Conservation (phyloP, 2,113 vertebrate species). For the Percopsis transmontana region DNA sequence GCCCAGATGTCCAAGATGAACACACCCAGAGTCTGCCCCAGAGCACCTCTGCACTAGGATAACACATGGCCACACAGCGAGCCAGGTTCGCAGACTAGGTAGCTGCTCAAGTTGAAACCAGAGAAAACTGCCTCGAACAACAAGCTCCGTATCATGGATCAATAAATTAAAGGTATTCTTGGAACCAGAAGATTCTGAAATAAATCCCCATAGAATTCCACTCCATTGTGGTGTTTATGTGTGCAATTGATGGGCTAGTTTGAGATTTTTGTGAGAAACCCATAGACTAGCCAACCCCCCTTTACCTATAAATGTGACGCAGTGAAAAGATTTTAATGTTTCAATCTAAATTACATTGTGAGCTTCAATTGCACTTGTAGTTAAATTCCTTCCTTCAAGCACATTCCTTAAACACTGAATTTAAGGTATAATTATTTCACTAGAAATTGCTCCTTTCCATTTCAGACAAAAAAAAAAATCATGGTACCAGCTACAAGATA, state of each 20-base stretch:
- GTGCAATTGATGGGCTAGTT: slow-evolving; percentile 37
- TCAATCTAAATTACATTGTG: slow-evolving; percentile 40
- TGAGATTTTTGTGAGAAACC: slow-evolving; percentile 46
- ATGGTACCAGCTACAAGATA: slow-evolving; percentile 49
- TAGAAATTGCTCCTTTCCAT: slow-evolving; percentile 52
- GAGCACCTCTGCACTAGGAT: slow-evolving; percentile 39
- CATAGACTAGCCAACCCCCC: slow-evolving; percentile 13
- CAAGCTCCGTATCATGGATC: slow-evolving; percentile 39
- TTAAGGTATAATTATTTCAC: slow-evolving; percentile 54
- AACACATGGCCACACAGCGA: slow-evolving; percentile 20
- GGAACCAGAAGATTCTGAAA: slow-evolving; percentile 43
- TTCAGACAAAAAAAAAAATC: slow-evolving; percentile 36
- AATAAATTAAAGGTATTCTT: slow-evolving; percentile 23
- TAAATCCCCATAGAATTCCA: slow-evolving; percentile 26
- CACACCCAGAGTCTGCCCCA: slow-evolving; percentile 6
- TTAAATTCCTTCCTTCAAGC: slow-evolving; percentile 15
- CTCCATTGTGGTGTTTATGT: slow-evolving; percentile 49
- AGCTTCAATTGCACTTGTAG: slow-evolving; percentile 41
- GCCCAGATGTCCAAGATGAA: background rate
- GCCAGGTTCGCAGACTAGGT: slow-evolving; percentile 23
- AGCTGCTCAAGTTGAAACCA: slow-evolving; percentile 21
- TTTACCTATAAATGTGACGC: slow-evolving; percentile 63
- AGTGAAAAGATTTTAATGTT: slow-evolving; percentile 42
- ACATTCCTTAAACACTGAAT: slow-evolving; percentile 65
- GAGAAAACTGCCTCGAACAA: slow-evolving; percentile 10